Conservation (phyloP, 2,113 vertebrate genomes). For the Hiodon tergisus region DNA sequence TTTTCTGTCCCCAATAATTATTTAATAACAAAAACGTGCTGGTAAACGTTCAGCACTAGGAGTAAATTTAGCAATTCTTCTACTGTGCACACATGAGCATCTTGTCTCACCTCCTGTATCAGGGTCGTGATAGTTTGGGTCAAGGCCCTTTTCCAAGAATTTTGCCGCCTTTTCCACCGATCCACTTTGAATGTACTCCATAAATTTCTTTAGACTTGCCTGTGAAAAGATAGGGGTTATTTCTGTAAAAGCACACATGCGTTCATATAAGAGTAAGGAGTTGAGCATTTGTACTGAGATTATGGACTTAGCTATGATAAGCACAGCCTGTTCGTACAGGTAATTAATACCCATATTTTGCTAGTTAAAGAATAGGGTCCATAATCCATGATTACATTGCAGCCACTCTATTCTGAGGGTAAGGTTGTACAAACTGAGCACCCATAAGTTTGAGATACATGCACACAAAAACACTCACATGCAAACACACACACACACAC, state of each 20-base stretch:
- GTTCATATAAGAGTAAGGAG: background rate
- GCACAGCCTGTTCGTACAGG: too few species aligned
- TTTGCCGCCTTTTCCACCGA: constrained; percentile 76
- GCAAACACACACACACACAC: background rate
- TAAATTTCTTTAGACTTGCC: constrained; percentile 85
- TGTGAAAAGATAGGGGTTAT: constrained; percentile 35
- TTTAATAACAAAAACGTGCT: background rate
- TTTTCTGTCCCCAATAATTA: too few species aligned
- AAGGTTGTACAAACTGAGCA: background rate
- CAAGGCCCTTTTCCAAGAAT: constrained; percentile 83
- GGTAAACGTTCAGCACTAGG: background rate
- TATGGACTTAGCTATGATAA: too few species aligned
- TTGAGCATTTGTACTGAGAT: too few species aligned
- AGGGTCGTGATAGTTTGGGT: constrained; percentile 86
- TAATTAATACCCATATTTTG: too few species aligned
- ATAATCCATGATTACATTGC: too few species aligned
- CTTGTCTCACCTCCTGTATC: constrained; percentile 75
- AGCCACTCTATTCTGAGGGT: too few species aligned
- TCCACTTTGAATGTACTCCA: constrained; percentile 79
- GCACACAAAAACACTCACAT: background rate
- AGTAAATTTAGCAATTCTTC: background rate
- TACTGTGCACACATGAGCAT: background rate
- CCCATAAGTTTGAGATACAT: too few species aligned
- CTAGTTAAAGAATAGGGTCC: too few species aligned
- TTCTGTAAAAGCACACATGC: background rate